A percentile compares a stretch with the other conserved stretches of the same genome.
phyloP scores from a whole-genome alignment of 2,888 invertebrate species.

The Ornithoptera priamus region DNA sequence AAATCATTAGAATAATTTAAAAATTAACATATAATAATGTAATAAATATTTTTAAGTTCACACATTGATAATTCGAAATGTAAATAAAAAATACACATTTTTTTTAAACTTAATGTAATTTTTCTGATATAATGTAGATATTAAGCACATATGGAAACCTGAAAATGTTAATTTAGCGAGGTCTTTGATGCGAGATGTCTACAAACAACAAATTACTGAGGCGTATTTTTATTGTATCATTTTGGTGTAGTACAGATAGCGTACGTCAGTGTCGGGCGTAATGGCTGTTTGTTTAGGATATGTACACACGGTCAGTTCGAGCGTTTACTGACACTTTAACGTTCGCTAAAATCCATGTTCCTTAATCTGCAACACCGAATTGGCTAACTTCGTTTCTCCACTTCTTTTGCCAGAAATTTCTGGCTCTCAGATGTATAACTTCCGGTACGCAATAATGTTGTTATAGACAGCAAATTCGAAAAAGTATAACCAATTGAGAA shows the following conservation, averaged over 20 bases:
- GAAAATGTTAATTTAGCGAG: not conserved
- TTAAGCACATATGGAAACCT: not conserved
- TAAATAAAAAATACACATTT: no score
- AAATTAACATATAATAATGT: no score
- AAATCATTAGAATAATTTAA: no score
- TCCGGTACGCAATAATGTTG: not conserved
- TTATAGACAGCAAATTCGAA: not conserved
- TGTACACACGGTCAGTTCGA: slow-evolving; percentile 46
- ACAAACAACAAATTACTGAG: slow-evolving; percentile 32
- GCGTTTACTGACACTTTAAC: slow-evolving; percentile 59
- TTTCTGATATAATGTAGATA: no score
- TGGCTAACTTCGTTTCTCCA: not conserved
- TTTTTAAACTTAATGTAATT: no score
- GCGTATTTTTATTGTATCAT: slow-evolving; percentile 34
- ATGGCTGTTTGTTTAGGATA: slow-evolving; percentile 72
- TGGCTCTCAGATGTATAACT: no score
- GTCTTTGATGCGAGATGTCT: not conserved
- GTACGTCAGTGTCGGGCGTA: slow-evolving; percentile 44
- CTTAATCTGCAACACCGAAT: slow-evolving; percentile 42
- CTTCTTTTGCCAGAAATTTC: not conserved
- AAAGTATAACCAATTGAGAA: no score
- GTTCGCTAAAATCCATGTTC: slow-evolving; percentile 57
- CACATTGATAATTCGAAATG: no score
- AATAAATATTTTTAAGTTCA: no score
- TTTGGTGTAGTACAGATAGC: slow-evolving; percentile 40